phyloP scores from a whole-genome alignment of 2,888 invertebrate species.

The Cataglyphis altisquamis region DNA sequence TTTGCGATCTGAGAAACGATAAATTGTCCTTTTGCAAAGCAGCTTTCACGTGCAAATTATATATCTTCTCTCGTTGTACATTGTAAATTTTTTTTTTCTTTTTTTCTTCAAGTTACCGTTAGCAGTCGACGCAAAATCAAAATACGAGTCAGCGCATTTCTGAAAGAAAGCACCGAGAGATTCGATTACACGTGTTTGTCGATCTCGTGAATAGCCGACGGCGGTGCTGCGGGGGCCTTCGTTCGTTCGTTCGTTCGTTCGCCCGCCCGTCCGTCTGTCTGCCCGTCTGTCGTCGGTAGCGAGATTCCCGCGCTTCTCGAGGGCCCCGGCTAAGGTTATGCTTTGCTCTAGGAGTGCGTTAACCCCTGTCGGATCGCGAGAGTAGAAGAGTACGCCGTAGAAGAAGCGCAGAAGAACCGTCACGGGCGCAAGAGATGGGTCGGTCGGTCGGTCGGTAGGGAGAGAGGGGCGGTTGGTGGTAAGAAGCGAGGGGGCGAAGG shows the following conservation, averaged over 20 bases:
- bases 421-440: slow-evolving; percentile 51
- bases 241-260: background rate
- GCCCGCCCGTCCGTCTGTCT: background rate
- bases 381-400: slow-evolving; percentile 80
- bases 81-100: background rate
- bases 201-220: slow-evolving; percentile 27
- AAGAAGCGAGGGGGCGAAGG: slow-evolving; percentile 34
- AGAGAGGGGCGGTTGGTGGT: slow-evolving; percentile 5
- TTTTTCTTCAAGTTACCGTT: background rate
- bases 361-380: slow-evolving; percentile 81
- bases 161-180: background rate
- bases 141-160: background rate
- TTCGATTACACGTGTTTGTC: slow-evolving; percentile 11
- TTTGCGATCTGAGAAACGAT: background rate
- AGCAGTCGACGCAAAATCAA: background rate
- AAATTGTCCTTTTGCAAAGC: background rate
- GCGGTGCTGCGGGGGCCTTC: background rate
- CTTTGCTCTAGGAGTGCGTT: slow-evolving; percentile 84
- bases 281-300: slow-evolving; percentile 30
- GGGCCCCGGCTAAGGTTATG: slow-evolving; percentile 82
- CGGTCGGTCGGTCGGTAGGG: slow-evolving; percentile 25
- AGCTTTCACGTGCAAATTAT: background rate
- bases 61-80: background rate
- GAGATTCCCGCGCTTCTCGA: slow-evolving; percentile 74
- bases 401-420: slow-evolving; percentile 71